These are phyloP conservation scores for Pantherophis alleghaniensis DNA, from an alignment of 2,797 vertebrate genomes.

Conservation along the genomic window DNA sequence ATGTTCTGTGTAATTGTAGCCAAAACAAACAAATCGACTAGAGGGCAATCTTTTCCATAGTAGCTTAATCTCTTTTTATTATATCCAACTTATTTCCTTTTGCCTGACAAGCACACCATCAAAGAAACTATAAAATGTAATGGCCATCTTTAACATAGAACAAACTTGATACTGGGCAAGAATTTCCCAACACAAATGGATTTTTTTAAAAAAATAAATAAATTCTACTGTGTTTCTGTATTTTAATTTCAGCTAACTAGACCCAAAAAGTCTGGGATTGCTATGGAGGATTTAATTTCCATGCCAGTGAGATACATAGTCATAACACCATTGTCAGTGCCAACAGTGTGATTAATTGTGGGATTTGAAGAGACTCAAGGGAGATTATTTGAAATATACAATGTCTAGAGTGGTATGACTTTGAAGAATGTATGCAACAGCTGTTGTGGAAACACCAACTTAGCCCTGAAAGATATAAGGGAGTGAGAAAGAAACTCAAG, in stretches of 20 bases:
- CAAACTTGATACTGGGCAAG: not conserved
- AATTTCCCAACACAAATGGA: not conserved
- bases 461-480: not conserved
- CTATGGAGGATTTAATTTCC: not conserved
- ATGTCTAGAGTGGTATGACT: not conserved
- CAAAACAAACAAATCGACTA: conserved; percentile 46
- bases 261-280: not conserved
- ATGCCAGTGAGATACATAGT: not conserved
- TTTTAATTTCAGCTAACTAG: not conserved
- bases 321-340: not conserved
- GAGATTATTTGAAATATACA: not conserved
- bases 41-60: conserved; percentile 39
- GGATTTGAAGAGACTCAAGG: not conserved
- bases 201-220: not conserved
- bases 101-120: conserved; percentile 6
- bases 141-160: not conserved
- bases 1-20: conserved; percentile 51
- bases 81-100: conserved; percentile 20
- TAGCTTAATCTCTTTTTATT: conserved; percentile 32
- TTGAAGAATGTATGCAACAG: not conserved
- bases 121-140: conserved; percentile 11
- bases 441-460: not conserved
- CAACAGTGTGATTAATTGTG: not conserved
- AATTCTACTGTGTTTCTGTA: not conserved
- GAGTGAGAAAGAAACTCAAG: not conserved